These are phyloP conservation scores for Leuciscus waleckii DNA, from an alignment of 2,797 vertebrate genomes.

Conservation along the genomic window DNA sequence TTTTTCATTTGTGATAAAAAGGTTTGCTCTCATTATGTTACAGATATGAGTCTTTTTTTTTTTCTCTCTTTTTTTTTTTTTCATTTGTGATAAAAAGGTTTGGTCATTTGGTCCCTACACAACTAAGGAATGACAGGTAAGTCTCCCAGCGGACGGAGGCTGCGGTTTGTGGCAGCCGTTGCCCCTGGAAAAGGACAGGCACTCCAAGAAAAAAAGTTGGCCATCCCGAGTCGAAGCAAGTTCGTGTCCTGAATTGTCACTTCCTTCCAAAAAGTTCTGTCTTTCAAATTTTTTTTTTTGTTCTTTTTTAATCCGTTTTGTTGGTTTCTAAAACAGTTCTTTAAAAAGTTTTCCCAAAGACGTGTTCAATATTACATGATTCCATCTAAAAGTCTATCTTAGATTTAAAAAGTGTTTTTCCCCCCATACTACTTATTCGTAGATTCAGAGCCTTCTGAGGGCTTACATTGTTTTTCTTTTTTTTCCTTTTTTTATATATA, in stretches of 20 bases:
- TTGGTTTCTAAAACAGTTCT: constrained; percentile 66
- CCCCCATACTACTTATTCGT: constrained; percentile 24
- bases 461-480: constrained; percentile 33
- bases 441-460: constrained; percentile 41
- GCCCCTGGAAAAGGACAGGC: constrained; percentile 93
- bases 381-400: constrained; percentile 51
- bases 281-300: constrained; percentile 64
- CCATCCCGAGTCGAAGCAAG: constrained; percentile 81
- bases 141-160: constrained; percentile 90
- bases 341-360: constrained; percentile 61
- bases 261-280: constrained; percentile 80
- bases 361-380: constrained; percentile 54
- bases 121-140: constrained; percentile 99
- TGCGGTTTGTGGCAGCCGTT: constrained; percentile 85
- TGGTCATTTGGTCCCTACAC: constrained; percentile 99
- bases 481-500: constrained; percentile 25
- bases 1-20: constrained; percentile 88
- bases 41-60: constrained; percentile 91
- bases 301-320: constrained; percentile 64
- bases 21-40: constrained; percentile 98
- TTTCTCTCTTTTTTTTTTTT: constrained; percentile 70
- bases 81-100: constrained; percentile 93
- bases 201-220: constrained; percentile 89
- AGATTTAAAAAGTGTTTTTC: constrained; percentile 54
- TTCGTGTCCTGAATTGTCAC: constrained; percentile 84